phyloP scores from a whole-genome alignment of 2,888 invertebrate genomes.

The Melinaea marsaeus region DNA sequence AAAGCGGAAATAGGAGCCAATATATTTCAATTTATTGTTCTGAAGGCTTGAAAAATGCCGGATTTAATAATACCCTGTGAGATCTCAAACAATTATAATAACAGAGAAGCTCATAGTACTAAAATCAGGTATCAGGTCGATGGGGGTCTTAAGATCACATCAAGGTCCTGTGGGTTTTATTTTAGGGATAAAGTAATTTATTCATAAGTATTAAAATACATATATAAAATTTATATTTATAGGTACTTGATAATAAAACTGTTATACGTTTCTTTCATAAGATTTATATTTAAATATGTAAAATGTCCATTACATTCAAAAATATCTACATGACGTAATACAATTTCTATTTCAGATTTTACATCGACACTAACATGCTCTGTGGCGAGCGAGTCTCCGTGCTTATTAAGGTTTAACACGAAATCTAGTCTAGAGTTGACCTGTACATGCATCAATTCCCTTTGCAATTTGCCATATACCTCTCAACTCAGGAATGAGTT shows the following conservation, averaged over 20 bases:
- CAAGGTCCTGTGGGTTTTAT: slow-evolving; percentile 9
- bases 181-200: background rate
- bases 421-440: slow-evolving; percentile 48
- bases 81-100: slow-evolving; percentile 5
- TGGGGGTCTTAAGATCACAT: slow-evolving; percentile 23
- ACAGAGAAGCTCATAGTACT: background rate
- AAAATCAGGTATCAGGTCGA: slow-evolving; percentile 16
- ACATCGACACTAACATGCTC: slow-evolving; percentile 53
- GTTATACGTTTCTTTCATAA: background rate
- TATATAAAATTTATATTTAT: background rate
- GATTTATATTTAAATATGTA: too few species aligned
- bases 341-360: slow-evolving; percentile 48
- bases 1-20: slow-evolving; percentile 26
- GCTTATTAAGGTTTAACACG: slow-evolving; percentile 46
- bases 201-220: background rate
- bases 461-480: too few species aligned
- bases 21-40: slow-evolving; percentile 23
- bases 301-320: too few species aligned
- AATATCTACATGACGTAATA: background rate
- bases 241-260: slow-evolving; percentile 13
- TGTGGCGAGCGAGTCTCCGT: slow-evolving; percentile 40
- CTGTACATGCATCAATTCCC: too few species aligned
- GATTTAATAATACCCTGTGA: slow-evolving; percentile 12
- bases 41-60: slow-evolving; percentile 21
- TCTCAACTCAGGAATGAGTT: slow-evolving; percentile 41